phyloP scores from a whole-genome alignment of 2,113 vertebrate genomes.

The Leptobrachium leishanense region DNA sequence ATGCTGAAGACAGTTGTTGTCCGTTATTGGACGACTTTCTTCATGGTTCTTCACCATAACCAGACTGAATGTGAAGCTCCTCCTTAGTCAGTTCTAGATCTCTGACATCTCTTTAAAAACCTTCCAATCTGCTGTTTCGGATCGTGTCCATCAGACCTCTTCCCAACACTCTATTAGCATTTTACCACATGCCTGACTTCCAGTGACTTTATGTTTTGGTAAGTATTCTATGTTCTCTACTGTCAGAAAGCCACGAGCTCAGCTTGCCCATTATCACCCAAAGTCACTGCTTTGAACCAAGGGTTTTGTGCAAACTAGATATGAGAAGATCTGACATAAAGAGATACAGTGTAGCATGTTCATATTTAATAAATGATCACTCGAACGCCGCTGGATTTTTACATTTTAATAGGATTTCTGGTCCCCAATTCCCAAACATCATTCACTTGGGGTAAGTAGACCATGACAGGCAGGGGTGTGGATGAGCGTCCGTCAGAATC shows the following conservation, averaged over 20 bases:
- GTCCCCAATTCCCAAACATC: conserved; percentile 43
- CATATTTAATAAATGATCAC: conserved; percentile 46
- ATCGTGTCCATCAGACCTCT: too few relatives aligned
- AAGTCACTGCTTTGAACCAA: conserved; percentile 29
- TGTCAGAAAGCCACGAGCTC: background rate
- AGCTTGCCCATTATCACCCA: conserved; percentile 15
- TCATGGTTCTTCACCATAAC: too few relatives aligned
- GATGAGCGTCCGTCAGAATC: background rate
- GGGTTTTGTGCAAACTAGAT: conserved; percentile 35
- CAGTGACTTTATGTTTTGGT: background rate
- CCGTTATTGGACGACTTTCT: too few relatives aligned
- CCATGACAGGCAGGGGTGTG: conserved; percentile 39
- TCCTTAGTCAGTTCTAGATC: too few relatives aligned
- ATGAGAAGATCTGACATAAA: conserved; percentile 23
- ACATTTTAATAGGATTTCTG: conserved; percentile 40
- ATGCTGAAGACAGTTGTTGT: too few relatives aligned
- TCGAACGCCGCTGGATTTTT: conserved; percentile 26
- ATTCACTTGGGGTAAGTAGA: conserved; percentile 27
- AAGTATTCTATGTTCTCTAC: background rate
- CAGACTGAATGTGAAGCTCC: too few relatives aligned
- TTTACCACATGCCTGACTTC: too few relatives aligned
- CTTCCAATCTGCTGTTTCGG: too few relatives aligned
- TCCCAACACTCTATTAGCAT: too few relatives aligned
- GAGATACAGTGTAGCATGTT: conserved; percentile 27
- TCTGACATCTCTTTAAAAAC: too few relatives aligned